Percentiles rank a stretch among this genome's conserved stretches.
These are phyloP conservation scores for Aptenodytes forsteri DNA, from an alignment of 2,113 vertebrate species.

Conservation along the genomic window DNA sequence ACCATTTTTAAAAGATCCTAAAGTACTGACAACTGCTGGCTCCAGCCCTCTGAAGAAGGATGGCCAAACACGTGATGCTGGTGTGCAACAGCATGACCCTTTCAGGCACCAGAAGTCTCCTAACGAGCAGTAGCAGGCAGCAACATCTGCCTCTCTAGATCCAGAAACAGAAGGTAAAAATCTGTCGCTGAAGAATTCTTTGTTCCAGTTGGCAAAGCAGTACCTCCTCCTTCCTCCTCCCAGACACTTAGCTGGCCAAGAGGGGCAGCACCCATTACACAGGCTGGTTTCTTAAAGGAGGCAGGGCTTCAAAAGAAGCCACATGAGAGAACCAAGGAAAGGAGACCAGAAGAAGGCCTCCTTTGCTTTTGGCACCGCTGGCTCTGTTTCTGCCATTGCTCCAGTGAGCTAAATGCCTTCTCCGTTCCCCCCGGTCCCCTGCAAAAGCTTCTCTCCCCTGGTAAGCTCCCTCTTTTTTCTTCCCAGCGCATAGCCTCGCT, in stretches of 20 bases:
- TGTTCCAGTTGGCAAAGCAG: background rate
- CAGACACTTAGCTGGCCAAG: background rate
- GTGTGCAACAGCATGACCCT: background rate
- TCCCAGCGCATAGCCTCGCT: background rate
- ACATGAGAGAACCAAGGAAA: background rate
- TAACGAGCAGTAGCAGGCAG: background rate
- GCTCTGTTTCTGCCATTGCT: background rate
- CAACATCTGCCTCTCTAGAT: background rate
- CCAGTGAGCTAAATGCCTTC: background rate
- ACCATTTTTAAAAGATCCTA: background rate
- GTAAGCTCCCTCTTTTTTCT: background rate
- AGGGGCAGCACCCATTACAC: background rate
- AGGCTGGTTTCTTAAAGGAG: background rate
- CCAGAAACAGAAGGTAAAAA: background rate
- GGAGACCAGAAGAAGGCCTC: background rate
- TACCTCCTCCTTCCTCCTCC: background rate
- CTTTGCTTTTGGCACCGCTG: background rate
- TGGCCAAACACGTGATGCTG: background rate
- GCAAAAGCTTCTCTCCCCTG: background rate
- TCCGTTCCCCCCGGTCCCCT: background rate
- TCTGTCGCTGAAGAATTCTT: background rate
- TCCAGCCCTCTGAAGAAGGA: background rate
- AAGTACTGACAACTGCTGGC: background rate
- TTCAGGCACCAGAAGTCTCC: background rate
- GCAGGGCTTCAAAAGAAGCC: background rate